These are phyloP conservation scores for Apocheima hispidaria DNA, from an alignment of 2,888 invertebrate species.

Conservation along the genomic window DNA sequence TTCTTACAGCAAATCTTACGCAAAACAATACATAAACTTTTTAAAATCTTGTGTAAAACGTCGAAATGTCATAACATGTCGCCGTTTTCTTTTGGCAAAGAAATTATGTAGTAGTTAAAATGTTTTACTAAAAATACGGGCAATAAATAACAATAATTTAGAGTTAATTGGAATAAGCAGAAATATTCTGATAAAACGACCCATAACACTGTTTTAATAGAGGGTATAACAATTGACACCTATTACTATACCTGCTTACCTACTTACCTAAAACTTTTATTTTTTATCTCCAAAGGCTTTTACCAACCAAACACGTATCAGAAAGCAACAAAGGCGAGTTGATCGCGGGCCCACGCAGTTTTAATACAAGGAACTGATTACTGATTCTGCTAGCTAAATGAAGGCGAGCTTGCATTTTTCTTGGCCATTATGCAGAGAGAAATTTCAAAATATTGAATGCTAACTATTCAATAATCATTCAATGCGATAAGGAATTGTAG, in stretches of 20 bases:
- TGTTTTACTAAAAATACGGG: constrained; percentile 19
- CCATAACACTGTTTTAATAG: neutral
- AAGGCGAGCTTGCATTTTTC: too few relatives aligned
- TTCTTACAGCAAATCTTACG: neutral
- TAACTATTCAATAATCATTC: too few relatives aligned
- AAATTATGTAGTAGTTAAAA: constrained; percentile 29
- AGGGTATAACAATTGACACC: neutral
- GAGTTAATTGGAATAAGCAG: constrained; percentile 9
- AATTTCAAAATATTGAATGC: too few relatives aligned
- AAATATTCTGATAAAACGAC: neutral
- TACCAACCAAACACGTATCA: too few relatives aligned
- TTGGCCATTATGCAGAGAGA: too few relatives aligned
- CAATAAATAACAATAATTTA: constrained; percentile 31
- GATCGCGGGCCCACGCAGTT: too few relatives aligned
- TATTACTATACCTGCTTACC: neutral
- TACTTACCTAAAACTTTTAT: neutral
- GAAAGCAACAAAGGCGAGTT: too few relatives aligned
- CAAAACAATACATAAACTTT: constrained; percentile 3
- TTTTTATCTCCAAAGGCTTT: too few relatives aligned
- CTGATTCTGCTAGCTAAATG: too few relatives aligned
- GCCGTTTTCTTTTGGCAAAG: constrained; percentile 31
- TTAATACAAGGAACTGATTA: too few relatives aligned
- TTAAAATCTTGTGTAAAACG: constrained; percentile 27
- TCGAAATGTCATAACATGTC: constrained; percentile 39
- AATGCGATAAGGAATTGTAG: too few relatives aligned